These are phyloP conservation scores for Vipera latastei DNA, from an alignment of 2,797 vertebrate genomes.

Conservation along the genomic window DNA sequence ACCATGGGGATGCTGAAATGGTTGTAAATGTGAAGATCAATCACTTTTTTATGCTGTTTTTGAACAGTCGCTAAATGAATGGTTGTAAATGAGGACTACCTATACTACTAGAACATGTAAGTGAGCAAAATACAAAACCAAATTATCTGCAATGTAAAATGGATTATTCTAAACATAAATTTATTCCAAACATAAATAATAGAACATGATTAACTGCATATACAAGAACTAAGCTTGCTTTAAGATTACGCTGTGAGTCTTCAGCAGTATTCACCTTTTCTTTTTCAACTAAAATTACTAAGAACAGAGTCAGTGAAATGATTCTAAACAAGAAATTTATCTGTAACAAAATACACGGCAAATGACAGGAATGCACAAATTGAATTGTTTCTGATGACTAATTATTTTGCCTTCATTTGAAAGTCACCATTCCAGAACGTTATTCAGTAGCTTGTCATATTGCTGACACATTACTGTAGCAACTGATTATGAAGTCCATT, in stretches of 20 bases:
- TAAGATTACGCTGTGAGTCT: neutral
- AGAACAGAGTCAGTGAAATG: neutral
- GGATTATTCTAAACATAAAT: neutral
- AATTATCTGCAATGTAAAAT: neutral
- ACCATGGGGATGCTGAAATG: neutral
- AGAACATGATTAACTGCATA: conserved; percentile 10
- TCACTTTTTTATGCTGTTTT: neutral
- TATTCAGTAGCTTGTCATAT: neutral
- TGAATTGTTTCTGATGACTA: neutral
- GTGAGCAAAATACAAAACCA: neutral
- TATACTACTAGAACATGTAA: neutral
- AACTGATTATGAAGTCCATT: neutral
- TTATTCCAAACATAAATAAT: neutral
- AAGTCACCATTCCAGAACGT: neutral
- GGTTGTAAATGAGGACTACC: neutral
- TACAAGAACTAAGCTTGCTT: neutral
- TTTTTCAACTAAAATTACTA: conserved; percentile 6
- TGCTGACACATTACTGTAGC: neutral
- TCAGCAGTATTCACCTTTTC: neutral
- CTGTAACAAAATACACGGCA: neutral
- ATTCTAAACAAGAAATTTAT: neutral
- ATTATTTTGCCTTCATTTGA: neutral
- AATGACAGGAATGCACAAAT: neutral
- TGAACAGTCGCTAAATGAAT: neutral
- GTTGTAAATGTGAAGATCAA: neutral